These are phyloP conservation scores for Psilopsiagon aurifrons DNA, from an alignment of 2,113 vertebrate genomes.

Conservation along the genomic window DNA sequence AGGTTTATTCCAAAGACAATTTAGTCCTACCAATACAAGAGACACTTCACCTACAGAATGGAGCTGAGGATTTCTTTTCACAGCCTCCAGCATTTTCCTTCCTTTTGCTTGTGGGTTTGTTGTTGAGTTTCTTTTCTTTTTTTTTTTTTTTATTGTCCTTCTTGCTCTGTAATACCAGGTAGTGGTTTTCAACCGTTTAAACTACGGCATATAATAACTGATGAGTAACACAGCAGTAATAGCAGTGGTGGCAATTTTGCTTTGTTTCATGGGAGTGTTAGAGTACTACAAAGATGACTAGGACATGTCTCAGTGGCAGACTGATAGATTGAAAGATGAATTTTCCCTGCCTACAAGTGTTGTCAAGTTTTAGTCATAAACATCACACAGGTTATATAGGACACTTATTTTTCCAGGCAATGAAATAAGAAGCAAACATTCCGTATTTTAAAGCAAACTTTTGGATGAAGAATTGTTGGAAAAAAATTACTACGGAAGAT, in stretches of 20 bases:
- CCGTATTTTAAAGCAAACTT: background rate
- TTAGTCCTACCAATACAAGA: background rate
- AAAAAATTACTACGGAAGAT: background rate
- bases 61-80: conserved; percentile 15
- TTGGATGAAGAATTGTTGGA: background rate
- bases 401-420: background rate
- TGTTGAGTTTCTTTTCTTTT: background rate
- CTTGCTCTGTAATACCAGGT: conserved; percentile 50
- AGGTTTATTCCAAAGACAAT: background rate
- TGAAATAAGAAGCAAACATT: background rate
- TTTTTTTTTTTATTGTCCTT: background rate
- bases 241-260: conserved; percentile 64
- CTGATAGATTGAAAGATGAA: conserved; percentile 19
- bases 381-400: conserved; percentile 17
- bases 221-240: conserved; percentile 68
- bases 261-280: conserved; percentile 68
- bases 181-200: conserved; percentile 67
- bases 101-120: background rate
- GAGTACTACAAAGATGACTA: conserved; percentile 40
- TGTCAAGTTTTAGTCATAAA: conserved; percentile 65
- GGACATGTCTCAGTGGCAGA: conserved; percentile 40
- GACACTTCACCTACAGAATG: background rate
- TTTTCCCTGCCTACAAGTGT: conserved; percentile 30
- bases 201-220: conserved; percentile 6
- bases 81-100: conserved; percentile 43